A percentile compares a stretch with the other conserved stretches of the same genome.
Evolutionary conservation across 2,113 vertebrate species (phyloP).

Genomic region (Muscicapa adusta): DNA sequence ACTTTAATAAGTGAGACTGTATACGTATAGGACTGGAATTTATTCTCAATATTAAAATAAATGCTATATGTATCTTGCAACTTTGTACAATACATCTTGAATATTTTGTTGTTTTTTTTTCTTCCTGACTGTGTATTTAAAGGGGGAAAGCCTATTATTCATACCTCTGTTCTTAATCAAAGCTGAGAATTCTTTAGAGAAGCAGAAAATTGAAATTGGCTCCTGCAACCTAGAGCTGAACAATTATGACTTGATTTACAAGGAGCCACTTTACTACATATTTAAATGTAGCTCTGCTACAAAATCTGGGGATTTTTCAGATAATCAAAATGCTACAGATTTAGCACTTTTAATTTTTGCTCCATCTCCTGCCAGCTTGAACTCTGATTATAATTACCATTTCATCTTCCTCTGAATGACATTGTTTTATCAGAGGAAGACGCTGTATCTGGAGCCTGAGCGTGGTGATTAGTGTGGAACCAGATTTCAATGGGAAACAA

Average conservation of each 20-base stretch:
- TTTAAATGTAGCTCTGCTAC: constrained; percentile 67
- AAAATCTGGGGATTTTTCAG: constrained; percentile 70
- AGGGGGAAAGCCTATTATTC: constrained; percentile 47
- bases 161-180: constrained; percentile 69
- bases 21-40: neutral
- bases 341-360: constrained; percentile 78
- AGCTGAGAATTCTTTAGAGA: constrained; percentile 53
- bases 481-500: constrained; percentile 1
- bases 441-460: constrained; percentile 11
- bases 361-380: constrained; percentile 71
- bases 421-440: constrained; percentile 72
- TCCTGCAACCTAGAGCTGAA: constrained; percentile 51
- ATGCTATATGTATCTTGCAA: neutral
- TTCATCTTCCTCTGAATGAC: constrained; percentile 68
- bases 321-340: constrained; percentile 75
- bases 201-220: constrained; percentile 55
- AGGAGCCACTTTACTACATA: constrained; percentile 57
- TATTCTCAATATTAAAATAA: neutral
- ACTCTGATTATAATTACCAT: constrained; percentile 79
- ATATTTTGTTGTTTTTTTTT: constrained; percentile 14
- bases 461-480: neutral
- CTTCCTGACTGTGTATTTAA: constrained; percentile 18
- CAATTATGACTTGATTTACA: constrained; percentile 76
- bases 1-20: neutral
- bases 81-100: neutral